Evolutionary conservation across 2,797 vertebrate genomes (phyloP).

Genomic region (Craterocephalus amniculus): DNA sequence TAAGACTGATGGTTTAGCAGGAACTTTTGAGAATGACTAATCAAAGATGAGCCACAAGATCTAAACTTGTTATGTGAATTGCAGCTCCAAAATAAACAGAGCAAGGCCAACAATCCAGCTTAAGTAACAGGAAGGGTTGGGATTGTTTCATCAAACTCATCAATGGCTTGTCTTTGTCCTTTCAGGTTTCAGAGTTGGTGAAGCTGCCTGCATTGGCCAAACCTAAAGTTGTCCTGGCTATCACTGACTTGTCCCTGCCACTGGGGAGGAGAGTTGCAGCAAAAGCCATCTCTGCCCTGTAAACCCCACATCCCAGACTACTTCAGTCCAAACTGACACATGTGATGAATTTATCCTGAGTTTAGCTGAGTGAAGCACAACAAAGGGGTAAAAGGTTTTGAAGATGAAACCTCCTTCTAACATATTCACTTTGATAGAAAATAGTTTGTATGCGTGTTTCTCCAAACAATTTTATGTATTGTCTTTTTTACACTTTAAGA

Average conservation of each 20-base stretch:
- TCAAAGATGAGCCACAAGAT: neutral
- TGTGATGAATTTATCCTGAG: neutral
- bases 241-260: conserved; percentile 94
- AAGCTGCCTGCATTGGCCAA: conserved; percentile 95
- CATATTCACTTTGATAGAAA: neutral
- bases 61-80: neutral
- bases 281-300: conserved; percentile 93
- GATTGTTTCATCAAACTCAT: neutral
- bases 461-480: conserved; percentile 19
- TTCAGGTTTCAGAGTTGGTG: conserved; percentile 94
- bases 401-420: neutral
- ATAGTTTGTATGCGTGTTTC: neutral
- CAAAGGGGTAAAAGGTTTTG: neutral
- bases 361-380: neutral
- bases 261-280: conserved; percentile 95
- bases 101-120: conserved; percentile 1
- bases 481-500: conserved; percentile 32
- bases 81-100: neutral
- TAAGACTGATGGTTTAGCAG: neutral
- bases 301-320: conserved; percentile 37
- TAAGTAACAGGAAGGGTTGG: neutral
- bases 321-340: neutral
- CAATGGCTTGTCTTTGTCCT: neutral
- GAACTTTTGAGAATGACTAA: neutral
- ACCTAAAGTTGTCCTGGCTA: conserved; percentile 92